phyloP scores from a whole-genome alignment of 1,140 invertebrate genomes.

The Drosophila setifemur region DNA sequence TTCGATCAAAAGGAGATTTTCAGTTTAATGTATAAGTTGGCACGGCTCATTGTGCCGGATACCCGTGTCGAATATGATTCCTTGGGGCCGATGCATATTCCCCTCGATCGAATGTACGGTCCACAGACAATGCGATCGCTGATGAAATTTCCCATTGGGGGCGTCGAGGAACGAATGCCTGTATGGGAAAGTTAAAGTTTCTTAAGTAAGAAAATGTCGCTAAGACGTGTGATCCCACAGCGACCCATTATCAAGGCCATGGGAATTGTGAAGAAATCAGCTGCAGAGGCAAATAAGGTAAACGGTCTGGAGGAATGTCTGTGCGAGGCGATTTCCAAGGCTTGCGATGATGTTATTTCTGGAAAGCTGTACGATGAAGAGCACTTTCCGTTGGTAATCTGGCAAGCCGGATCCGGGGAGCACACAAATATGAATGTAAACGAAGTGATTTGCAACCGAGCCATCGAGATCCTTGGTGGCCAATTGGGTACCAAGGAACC shows the following conservation, averaged over 20 bases:
- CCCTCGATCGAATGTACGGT: slow-evolving; percentile 96
- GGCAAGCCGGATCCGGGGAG: slow-evolving; percentile 99
- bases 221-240: slow-evolving; percentile 80
- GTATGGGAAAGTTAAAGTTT: slow-evolving; percentile 83
- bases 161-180: slow-evolving; percentile 94
- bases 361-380: slow-evolving; percentile 94
- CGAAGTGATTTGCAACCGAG: slow-evolving; percentile 96
- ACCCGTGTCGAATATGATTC: slow-evolving; percentile 92
- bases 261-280: slow-evolving; percentile 98
- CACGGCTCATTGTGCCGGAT: slow-evolving; percentile 39
- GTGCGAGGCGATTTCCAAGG: slow-evolving; percentile 93
- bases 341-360: slow-evolving; percentile 97
- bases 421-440: slow-evolving; percentile 99
- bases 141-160: slow-evolving; percentile 98
- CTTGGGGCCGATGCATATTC: slow-evolving; percentile 96
- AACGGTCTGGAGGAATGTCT: slow-evolving; percentile 94
- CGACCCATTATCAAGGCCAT: slow-evolving; percentile 95
- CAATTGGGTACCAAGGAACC: slow-evolving; percentile 95
- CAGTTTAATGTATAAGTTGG: slow-evolving; percentile 56
- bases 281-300: slow-evolving; percentile 96
- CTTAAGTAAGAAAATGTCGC: not conserved
- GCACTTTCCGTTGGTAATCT: slow-evolving; percentile 98
- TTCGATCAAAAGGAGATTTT: slow-evolving; percentile 68
- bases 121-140: slow-evolving; percentile 96
- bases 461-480: slow-evolving; percentile 97